Conservation (phyloP, 2,888 invertebrate genomes). For the Thumatha senex region DNA sequence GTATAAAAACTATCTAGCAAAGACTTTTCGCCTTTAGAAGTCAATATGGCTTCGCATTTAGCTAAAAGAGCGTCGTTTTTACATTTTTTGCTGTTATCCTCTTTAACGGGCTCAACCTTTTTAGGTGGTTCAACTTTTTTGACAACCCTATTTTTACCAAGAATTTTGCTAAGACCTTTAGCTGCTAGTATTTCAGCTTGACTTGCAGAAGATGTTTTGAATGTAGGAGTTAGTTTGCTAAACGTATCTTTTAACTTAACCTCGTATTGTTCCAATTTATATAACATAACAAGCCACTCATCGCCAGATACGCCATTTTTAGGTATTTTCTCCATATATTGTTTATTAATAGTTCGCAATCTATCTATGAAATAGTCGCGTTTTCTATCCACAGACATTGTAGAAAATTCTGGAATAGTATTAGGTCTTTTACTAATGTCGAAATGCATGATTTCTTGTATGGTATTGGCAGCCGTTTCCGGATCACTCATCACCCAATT, state of each 20-base stretch:
- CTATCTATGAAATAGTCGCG: constrained; percentile 63
- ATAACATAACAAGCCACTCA: constrained; percentile 73
- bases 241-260: constrained; percentile 59
- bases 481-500: constrained; percentile 66
- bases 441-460: constrained; percentile 67
- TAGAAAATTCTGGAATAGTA: constrained; percentile 51
- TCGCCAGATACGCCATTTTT: constrained; percentile 63
- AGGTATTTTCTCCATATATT: constrained; percentile 68
- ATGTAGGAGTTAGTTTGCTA: constrained; percentile 46
- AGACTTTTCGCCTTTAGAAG: constrained; percentile 66
- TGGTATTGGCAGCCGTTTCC: constrained; percentile 60
- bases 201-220: constrained; percentile 52
- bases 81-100: constrained; percentile 44
- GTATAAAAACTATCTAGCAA: constrained; percentile 70
- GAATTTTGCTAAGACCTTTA: constrained; percentile 74
- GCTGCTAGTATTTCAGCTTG: constrained; percentile 77
- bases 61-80: constrained; percentile 63
- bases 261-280: constrained; percentile 65
- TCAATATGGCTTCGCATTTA: constrained; percentile 69
- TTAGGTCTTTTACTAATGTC: constrained; percentile 48
- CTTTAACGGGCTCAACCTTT: constrained; percentile 32
- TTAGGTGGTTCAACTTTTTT: constrained; percentile 51
- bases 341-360: constrained; percentile 60
- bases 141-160: constrained; percentile 56
- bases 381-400: constrained; percentile 54